These are phyloP conservation scores for Australoheros facetus DNA, from an alignment of 2,797 vertebrate genomes.

Conservation along the genomic window DNA sequence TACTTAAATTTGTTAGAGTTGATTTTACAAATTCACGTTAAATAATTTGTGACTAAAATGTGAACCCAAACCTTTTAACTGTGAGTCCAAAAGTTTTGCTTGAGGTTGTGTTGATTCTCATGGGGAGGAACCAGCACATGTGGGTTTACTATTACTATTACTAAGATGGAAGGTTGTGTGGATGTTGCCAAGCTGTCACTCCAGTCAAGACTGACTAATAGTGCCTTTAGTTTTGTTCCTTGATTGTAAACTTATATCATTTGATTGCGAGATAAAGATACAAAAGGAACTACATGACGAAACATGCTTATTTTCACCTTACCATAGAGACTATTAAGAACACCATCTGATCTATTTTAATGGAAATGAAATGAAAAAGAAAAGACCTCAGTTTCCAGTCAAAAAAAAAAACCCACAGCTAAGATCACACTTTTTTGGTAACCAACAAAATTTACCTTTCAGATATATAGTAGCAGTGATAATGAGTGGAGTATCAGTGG, in stretches of 20 bases:
- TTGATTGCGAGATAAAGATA: background rate
- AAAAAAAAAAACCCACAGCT: background rate
- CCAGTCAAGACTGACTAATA: background rate
- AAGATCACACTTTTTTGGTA: background rate
- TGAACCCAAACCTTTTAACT: no score
- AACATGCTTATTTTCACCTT: background rate
- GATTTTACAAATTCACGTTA: background rate
- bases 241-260: background rate
- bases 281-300: background rate
- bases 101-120: background rate
- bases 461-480: background rate
- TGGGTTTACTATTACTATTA: background rate
- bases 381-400: background rate
- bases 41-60: background rate
- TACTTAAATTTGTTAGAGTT: background rate
- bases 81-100: no score
- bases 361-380: background rate
- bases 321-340: background rate
- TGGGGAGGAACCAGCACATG: background rate
- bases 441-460: background rate
- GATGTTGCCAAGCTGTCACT: background rate
- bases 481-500: background rate
- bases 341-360: background rate
- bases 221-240: no score
- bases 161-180: background rate